Conservation (phyloP, 2,797 vertebrate genomes). For the Anas flavirostris region DNA sequence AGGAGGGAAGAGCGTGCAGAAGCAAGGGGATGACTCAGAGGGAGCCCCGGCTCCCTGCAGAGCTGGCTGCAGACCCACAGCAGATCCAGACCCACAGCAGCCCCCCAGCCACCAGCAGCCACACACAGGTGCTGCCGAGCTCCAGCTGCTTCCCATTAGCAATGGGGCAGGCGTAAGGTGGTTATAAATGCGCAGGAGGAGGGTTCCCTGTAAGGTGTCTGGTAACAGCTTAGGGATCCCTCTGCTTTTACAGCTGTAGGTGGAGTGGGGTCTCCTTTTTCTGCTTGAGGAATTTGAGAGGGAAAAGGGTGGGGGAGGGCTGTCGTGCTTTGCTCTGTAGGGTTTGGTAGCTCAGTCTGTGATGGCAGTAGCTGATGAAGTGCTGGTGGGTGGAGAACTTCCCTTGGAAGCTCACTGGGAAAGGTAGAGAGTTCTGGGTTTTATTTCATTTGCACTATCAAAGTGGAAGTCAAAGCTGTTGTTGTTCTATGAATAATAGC, state of each 20-base stretch:
- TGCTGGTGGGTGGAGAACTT: not conserved
- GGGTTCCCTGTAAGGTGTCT: not conserved
- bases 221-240: fast-evolving
- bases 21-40: not conserved
- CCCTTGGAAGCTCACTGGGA: not conserved
- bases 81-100: not conserved
- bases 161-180: not conserved
- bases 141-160: constrained; percentile 22
- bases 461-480: not conserved
- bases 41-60: not conserved
- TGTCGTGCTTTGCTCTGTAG: not conserved
- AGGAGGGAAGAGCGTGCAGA: not conserved
- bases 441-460: not conserved
- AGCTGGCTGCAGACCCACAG: not conserved
- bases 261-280: not conserved
- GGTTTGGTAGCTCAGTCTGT: not conserved
- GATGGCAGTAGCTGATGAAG: not conserved
- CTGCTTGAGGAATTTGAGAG: not conserved
- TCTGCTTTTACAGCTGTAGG: constrained; percentile 28
- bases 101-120: not conserved
- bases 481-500: fast-evolving
- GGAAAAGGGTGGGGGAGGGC: not conserved
- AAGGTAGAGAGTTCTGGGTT: not conserved
- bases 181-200: constrained; percentile 15
- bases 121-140: constrained; percentile 6